A percentile compares a stretch with the other conserved stretches of the same genome.
Conservation (phyloP, 2,888 invertebrate species). For the Sesamia inferens region DNA sequence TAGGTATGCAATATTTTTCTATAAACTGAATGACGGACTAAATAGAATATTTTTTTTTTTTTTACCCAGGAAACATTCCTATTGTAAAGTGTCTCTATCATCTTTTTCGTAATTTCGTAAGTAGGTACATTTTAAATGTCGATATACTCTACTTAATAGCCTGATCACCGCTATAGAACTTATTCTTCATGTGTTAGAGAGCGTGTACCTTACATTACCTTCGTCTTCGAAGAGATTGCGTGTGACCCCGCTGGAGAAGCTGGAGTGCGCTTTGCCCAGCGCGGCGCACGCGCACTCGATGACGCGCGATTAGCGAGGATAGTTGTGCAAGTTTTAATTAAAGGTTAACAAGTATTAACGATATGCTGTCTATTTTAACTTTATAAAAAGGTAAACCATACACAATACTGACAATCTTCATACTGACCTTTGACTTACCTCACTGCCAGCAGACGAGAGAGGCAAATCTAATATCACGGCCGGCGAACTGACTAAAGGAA, state of each 20-base stretch:
- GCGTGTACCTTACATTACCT: conserved; percentile 23
- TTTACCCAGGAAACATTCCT: too few species aligned
- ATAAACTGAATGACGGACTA: too few species aligned
- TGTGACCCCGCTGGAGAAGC: conserved; percentile 17
- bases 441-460: too few species aligned
- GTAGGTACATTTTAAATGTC: too few species aligned
- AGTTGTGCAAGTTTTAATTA: conserved; percentile 42
- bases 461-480: not conserved
- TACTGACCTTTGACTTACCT: not conserved
- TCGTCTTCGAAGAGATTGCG: conserved; percentile 22
- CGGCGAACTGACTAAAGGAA: not conserved
- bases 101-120: too few species aligned
- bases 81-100: too few species aligned
- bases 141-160: too few species aligned
- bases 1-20: too few species aligned
- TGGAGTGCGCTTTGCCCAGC: conserved; percentile 41
- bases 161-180: too few species aligned
- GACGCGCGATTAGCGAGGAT: conserved; percentile 36
- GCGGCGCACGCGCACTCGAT: conserved; percentile 20
- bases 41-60: too few species aligned
- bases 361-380: not conserved
- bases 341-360: conserved; percentile 20
- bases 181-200: not conserved
- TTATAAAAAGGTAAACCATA: not conserved
- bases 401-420: too few species aligned